Conservation (phyloP, 2,113 vertebrate genomes). For the Alligator mississippiensis region DNA sequence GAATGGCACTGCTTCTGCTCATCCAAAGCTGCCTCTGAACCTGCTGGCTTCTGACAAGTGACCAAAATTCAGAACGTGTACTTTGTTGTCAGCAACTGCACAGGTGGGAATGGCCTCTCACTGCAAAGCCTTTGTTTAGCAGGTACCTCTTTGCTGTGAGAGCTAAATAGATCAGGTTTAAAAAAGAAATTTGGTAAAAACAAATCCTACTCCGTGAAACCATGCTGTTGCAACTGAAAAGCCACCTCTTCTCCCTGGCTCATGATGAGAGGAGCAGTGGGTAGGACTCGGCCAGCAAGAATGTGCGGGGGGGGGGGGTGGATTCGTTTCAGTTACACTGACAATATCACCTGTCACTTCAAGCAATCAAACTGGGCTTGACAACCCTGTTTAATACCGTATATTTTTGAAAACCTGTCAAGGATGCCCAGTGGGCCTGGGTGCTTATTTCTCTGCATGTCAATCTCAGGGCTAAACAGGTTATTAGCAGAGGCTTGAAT, state of each 20-base stretch:
- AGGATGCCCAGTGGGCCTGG: neutral
- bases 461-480: neutral
- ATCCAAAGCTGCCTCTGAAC: accelerated
- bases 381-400: neutral
- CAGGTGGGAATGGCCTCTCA: neutral
- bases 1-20: neutral
- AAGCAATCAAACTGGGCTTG: neutral
- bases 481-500: neutral
- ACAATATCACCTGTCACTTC: neutral
- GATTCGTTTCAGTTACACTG: neutral
- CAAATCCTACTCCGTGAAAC: neutral
- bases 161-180: neutral
- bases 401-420: neutral
- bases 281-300: too few relatives aligned
- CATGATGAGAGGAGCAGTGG: neutral
- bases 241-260: neutral
- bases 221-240: neutral
- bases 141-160: neutral
- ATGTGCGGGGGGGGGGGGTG: neutral
- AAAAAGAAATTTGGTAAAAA: constrained; percentile 16
- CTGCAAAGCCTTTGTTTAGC: neutral
- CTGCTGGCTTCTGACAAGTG: neutral
- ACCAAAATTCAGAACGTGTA: neutral
- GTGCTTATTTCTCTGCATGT: neutral
- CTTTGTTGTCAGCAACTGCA: accelerated